phyloP scores from a whole-genome alignment of 2,797 vertebrate genomes.

The Pangasius macronema region DNA sequence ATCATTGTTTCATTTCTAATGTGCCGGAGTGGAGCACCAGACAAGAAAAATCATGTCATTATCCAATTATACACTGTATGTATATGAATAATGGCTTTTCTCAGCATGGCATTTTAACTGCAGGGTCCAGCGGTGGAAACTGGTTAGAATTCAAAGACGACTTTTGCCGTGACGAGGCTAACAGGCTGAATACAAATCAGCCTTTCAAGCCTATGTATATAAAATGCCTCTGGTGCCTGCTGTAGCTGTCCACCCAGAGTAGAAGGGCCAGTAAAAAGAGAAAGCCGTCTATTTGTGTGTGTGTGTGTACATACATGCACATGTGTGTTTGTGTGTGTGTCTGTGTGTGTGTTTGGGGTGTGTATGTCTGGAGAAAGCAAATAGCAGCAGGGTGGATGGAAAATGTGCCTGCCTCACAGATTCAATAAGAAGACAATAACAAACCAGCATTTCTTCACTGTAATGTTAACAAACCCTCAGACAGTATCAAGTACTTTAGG shows the following conservation, averaged over 20 bases:
- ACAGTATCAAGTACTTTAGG: background rate
- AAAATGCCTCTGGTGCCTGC: constrained; percentile 27
- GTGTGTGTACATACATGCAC: constrained; percentile 20
- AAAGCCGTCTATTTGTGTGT: background rate
- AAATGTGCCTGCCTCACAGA: constrained; percentile 20
- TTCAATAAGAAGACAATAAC: constrained; percentile 3
- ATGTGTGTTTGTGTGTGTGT: constrained; percentile 6
- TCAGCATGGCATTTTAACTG: constrained; percentile 1
- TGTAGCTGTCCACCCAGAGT: constrained; percentile 7
- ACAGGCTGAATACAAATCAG: constrained; percentile 26
- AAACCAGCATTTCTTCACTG: background rate
- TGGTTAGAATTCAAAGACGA: constrained; percentile 13
- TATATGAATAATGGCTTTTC: constrained; percentile 9
- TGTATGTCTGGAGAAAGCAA: constrained; percentile 30
- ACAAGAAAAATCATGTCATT: background rate
- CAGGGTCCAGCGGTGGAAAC: background rate
- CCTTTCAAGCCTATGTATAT: constrained; percentile 16
- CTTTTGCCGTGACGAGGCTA: background rate
- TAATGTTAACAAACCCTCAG: background rate
- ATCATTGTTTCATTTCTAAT: background rate
- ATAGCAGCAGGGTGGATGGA: constrained; percentile 30
- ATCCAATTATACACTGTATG: constrained; percentile 5
- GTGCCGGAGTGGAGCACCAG: too few relatives aligned
- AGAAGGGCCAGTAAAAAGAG: constrained; percentile 22
- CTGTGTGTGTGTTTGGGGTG: constrained; percentile 10